These are phyloP conservation scores for Elgaria multicarinata DNA, from an alignment of 2,113 vertebrate species.

Conservation along the genomic window DNA sequence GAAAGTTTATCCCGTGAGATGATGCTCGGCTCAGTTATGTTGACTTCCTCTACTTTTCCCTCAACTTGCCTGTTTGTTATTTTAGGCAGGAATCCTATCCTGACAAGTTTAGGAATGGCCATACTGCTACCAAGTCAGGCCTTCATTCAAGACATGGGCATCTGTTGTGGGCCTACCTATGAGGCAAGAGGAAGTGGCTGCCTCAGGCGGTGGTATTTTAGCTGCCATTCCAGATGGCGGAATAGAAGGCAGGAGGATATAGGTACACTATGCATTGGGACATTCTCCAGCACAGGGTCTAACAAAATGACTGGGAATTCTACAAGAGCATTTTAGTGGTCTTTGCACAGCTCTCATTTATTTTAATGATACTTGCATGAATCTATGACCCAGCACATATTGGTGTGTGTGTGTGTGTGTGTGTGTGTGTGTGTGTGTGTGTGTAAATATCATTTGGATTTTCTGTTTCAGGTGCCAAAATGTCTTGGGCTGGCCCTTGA, in stretches of 20 bases:
- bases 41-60: conserved; percentile 23
- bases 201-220: background rate
- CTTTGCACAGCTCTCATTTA: no score
- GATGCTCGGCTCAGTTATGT: conserved; percentile 43
- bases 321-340: no score
- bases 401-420: background rate
- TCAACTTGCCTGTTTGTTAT: background rate
- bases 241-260: background rate
- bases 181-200: background rate
- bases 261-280: background rate
- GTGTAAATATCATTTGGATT: background rate
- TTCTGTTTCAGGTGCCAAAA: background rate
- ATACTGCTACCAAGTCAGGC: background rate
- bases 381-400: background rate
- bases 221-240: background rate
- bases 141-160: background rate
- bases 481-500: background rate
- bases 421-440: background rate
- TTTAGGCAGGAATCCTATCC: background rate
- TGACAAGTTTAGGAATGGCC: background rate
- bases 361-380: background rate
- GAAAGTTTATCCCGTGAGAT: conserved; percentile 49
- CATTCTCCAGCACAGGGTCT: background rate
- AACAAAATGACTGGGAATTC: background rate
- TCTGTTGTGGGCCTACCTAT: background rate